phyloP scores from a whole-genome alignment of 2,888 invertebrate genomes.

The Agrotis ipsilon region DNA sequence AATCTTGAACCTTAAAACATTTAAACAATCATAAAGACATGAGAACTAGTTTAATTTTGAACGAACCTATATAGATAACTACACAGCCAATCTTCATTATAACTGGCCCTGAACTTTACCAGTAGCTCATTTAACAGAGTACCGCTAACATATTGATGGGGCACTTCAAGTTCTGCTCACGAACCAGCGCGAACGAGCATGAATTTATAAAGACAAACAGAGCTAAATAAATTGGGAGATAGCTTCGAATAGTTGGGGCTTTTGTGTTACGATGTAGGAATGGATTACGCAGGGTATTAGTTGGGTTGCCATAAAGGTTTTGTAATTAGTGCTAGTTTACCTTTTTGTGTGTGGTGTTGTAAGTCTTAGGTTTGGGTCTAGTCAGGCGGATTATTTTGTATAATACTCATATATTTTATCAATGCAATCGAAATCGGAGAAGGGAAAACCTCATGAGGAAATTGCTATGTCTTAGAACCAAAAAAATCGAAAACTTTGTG shows the following conservation, averaged over 20 bases:
- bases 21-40: neutral
- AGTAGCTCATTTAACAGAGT: constrained; percentile 34
- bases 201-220: constrained; percentile 42
- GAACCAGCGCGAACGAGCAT: constrained; percentile 24
- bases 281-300: neutral
- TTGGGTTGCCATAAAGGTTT: no score
- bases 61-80: neutral
- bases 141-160: constrained; percentile 53
- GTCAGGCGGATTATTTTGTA: no score
- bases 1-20: no score
- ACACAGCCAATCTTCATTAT: constrained; percentile 20
- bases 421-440: no score
- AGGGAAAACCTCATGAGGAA: no score
- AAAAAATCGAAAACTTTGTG: no score
- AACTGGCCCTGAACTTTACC: constrained; percentile 8
- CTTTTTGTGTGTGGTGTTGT: no score
- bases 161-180: constrained; percentile 45
- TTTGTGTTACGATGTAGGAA: neutral
- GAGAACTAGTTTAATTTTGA: neutral
- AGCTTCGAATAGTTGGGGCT: constrained; percentile 6
- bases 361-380: no score
- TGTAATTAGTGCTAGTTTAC: no score
- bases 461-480: no score
- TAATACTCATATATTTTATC: no score
- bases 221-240: constrained; percentile 43